Evolutionary conservation across 2,888 invertebrate genomes (phyloP), one percentile per base, ranked within the genome.

Genomic region (Stictocephala bisonia): DNA sequence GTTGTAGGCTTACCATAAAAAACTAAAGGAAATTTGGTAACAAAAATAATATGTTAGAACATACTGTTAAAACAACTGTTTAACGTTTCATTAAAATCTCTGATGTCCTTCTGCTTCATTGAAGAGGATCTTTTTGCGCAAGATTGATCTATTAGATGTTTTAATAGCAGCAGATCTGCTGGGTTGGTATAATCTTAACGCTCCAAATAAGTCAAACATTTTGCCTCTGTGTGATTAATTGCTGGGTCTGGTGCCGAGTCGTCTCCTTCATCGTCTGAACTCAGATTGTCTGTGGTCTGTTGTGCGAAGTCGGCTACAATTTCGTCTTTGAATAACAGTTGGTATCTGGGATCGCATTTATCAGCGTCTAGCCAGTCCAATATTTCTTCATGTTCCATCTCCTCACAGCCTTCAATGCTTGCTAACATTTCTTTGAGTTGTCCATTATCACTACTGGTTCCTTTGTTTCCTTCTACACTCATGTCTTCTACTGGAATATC

Each of bases 171-270:
- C 44, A 44, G 44, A n/a, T 44, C 3, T 44, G 44, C 44, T 18
- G 11, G 44, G 44, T 44, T 44, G 18, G 44, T 44, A 18, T 44
- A n/a, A 44, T 44, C 44, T 44, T 44, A 18, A 44, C 44, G 44
- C 44, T 44, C 44, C 44, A 44, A 44, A 44, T n/a, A n/a, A n/a
- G n/a, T 44, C n/a, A 44, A 18, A 15, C 18, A 44, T 15, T 18
- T 18, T 18, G 44, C 44, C 44, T 44, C 44, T n/a, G 44, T 44
- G 44, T 44, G 44, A 44, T 44, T 44, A n/a, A 44, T 44, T 44
- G 44, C 18, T 44, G 44, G 15, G 44, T 44, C 44, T 18, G 18
- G 18, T 44, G 44, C 44, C 11, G 11, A n/a, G 44, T 44, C 44
- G n/a, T 44, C 44, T 44, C 15, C 44, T 44, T 44, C 44, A 18